A percentile compares a stretch with the other conserved stretches of the same genome.
Conservation (phyloP, 2,113 vertebrate genomes). For the Riparia riparia region DNA sequence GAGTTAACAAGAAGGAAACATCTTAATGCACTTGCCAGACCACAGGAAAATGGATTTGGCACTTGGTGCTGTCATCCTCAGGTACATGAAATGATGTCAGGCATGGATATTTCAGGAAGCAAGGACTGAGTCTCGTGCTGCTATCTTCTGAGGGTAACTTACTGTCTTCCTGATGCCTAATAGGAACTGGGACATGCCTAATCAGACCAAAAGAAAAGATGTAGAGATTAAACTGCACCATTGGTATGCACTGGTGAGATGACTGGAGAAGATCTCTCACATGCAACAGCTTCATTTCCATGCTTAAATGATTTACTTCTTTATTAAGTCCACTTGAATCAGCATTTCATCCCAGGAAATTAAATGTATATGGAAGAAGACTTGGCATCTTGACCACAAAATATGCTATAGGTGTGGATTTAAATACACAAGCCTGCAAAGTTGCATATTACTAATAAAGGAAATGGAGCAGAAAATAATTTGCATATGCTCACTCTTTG, state of each 20-base stretch:
- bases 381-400: neutral
- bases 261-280: slow-evolving; percentile 40
- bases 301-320: slow-evolving; percentile 16
- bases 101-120: neutral
- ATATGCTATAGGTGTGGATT: neutral
- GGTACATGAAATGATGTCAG: neutral
- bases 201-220: slow-evolving; percentile 47
- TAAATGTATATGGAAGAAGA: slow-evolving; percentile 15
- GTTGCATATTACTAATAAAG: neutral
- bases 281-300: slow-evolving; percentile 45
- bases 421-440: slow-evolving; percentile 6
- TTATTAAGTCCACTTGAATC: slow-evolving; percentile 46
- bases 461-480: neutral
- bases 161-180: slow-evolving; percentile 5
- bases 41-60: neutral
- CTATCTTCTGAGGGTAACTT: slow-evolving; percentile 21
- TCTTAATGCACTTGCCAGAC: neutral
- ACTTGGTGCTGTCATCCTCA: neutral
- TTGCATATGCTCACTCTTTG: neutral
- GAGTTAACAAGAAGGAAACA: neutral
- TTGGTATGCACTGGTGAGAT: slow-evolving; percentile 34
- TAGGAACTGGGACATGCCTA: neutral
- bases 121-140: neutral
- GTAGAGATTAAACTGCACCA: slow-evolving; percentile 43
- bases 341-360: slow-evolving; percentile 49